Percentiles rank a stretch among this genome's conserved stretches.
Conservation (phyloP, 1,140 invertebrate genomes). For the Drosophila neocordata region DNA sequence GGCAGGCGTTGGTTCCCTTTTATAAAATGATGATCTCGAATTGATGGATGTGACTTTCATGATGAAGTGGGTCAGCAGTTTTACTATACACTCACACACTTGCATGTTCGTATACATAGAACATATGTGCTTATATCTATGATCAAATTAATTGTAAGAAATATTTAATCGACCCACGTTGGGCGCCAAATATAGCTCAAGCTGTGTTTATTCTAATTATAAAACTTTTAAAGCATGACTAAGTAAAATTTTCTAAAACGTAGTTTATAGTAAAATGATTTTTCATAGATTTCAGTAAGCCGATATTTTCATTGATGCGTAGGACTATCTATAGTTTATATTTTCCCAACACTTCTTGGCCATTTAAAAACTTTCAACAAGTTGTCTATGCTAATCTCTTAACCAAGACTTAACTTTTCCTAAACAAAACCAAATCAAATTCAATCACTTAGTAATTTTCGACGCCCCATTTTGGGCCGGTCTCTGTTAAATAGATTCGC, state of each 20-base stretch:
- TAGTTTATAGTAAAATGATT: neutral
- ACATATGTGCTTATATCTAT: neutral
- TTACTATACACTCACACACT: neutral
- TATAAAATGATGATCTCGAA: neutral
- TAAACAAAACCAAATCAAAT: constrained; percentile 36
- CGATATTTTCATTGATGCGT: too few relatives aligned
- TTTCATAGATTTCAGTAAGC: neutral
- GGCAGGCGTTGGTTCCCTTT: constrained; percentile 5
- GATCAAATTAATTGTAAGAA: constrained; percentile 15
- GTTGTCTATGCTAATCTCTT: neutral
- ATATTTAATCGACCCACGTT: constrained; percentile 17
- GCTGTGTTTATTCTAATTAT: constrained; percentile 3
- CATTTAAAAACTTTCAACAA: constrained; percentile 5
- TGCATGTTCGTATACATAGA: neutral
- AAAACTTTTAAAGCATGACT: neutral
- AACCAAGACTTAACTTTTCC: neutral
- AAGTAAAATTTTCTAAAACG: neutral
- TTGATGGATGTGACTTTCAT: constrained; percentile 21
- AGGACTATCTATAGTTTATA: too few relatives aligned
- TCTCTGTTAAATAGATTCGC: constrained; percentile 36
- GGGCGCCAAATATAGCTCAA: constrained; percentile 12
- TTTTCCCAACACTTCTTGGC: neutral
- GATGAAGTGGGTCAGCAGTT: constrained; percentile 22
- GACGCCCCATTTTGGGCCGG: constrained; percentile 51
- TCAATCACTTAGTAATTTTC: constrained; percentile 48